Base-by-base conservation (phyloP, 2,797 vertebrate genomes). In the Acridotheres tristis region DNA sequence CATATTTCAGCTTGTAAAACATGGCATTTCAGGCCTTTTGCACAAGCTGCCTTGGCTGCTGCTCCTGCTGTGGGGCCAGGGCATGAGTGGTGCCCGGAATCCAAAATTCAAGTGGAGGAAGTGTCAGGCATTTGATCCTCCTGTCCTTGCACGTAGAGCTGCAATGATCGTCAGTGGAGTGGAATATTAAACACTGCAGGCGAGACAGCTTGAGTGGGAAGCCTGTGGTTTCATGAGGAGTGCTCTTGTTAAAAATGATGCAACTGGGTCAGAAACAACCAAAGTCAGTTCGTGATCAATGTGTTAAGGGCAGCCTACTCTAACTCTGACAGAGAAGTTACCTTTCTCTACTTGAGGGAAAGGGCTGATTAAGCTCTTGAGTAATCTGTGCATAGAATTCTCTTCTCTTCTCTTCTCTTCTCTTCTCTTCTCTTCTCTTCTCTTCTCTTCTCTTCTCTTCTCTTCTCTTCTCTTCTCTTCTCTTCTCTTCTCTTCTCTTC, bases 1-100 rank as follows among this genome's bases (percentile, higher is more conserved):
- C 2, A 1, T 92, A 71, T 79, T 92, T 93, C 90, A 92, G 53
- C 71, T 87, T 87, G 38, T 90, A 85, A 90, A 95, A 74, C 16
- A 63, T 3, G 14, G 38, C 26, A 61, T 57, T 89, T 87, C n/a
- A 55, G 53, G 74, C 27, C 67, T 92, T 82, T n/a, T 55, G 20
- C 59, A 65, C 59, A 88, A 79, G 74, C 42, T 80, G 48, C 34
- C 32, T 89, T 92, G 81, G 48, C 45, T 2, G 2, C 32, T 81
- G 74, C 45, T 86, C 26, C 62, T 2, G 3, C 67, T 79, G 21
- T 71, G 73, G 71, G 83, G 34, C 53, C 3, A 3, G 65, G 84
- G 36, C 59, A 36, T 10, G 34, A 47, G 0, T 5, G 45, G 59
- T 50, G 45, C 34, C 59, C 2, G 0, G 51, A 87, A 89, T 63